Base-by-base conservation (phyloP, 2,113 vertebrate species). In the Cyprinodon variegatus region DNA sequence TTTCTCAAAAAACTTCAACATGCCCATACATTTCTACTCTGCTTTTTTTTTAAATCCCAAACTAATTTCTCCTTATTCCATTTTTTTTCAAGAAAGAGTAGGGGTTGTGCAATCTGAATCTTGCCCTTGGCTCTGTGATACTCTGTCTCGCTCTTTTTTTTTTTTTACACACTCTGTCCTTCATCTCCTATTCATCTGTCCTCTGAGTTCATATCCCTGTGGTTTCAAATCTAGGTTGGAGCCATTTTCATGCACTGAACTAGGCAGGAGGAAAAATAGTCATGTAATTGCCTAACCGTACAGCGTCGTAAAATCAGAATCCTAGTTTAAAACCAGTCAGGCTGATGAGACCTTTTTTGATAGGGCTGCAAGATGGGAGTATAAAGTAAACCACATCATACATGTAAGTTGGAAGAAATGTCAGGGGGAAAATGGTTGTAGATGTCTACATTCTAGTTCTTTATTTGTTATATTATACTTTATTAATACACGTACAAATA, bases 161-260 rank as follows among this genome's bases (percentile, higher is more conserved):
- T 69, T 76, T 68, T 83, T 78, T 73, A 17, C 46, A 61, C 57
- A 39, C 69, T 72, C 89, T 45, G 90, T 92, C 92, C 90, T 93
- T 93, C 90, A 88, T 79, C 86, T 84, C 74, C 74, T 87, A 8
- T 90, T 86, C 83, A 86, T 82, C 79, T 85, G 84, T 88, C 88
- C 79, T 91, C 86, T 82, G 84, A 82, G 84, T 85, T 89, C 78
- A 86, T 78, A 65, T 93, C 92, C 89, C 89, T 72, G 82, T 74
- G 83, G 92, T 78, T 81, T 89, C 60, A 74, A 89, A 94, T 89
- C 83, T 92, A 88, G 93, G 88, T 92, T 92, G 86, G 83, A 86
- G 85, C 72, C 81, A 90, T 90, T 92, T 92, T 83, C 83, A 84
- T 86, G 84, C 43, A 46, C 36, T 43, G 72, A 87, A 75, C 79